A percentile compares a stretch with the other conserved stretches of the same genome.
Conservation (phyloP, 2,888 invertebrate genomes). For the Andrena bicolor region DNA sequence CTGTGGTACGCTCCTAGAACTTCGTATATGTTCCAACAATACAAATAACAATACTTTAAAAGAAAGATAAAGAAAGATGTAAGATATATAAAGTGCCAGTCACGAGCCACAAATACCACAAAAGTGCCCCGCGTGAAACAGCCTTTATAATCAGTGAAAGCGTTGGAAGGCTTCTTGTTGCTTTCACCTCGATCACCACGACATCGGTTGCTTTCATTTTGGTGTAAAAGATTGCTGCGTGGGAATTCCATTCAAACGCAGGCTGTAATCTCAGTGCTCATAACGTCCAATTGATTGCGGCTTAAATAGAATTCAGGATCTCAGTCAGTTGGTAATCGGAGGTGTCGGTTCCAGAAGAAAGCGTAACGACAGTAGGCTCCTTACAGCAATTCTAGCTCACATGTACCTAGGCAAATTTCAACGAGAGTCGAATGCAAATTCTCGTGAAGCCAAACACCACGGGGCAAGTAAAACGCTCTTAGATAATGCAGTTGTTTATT, state of each 20-base stretch:
- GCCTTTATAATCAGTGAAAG: background rate
- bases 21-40: too few species aligned
- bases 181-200: background rate
- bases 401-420: constrained; percentile 62
- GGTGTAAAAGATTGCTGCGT: background rate
- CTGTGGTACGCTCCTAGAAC: too few species aligned
- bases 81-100: too few species aligned
- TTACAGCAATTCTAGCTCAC: constrained; percentile 18
- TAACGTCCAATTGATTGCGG: background rate
- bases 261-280: background rate
- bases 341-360: constrained; percentile 14
- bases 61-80: too few species aligned
- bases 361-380: background rate
- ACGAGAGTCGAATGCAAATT: constrained; percentile 51
- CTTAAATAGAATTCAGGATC: background rate
- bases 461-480: constrained; percentile 52
- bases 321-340: background rate
- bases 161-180: background rate
- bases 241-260: background rate
- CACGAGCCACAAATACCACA: too few species aligned
- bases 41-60: too few species aligned
- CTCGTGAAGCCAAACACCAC: constrained; percentile 52
- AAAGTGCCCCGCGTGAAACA: background rate
- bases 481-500: constrained; percentile 72
- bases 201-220: background rate